Conservation (phyloP, 2,888 invertebrate species). For the Cantharis flavilabris region DNA sequence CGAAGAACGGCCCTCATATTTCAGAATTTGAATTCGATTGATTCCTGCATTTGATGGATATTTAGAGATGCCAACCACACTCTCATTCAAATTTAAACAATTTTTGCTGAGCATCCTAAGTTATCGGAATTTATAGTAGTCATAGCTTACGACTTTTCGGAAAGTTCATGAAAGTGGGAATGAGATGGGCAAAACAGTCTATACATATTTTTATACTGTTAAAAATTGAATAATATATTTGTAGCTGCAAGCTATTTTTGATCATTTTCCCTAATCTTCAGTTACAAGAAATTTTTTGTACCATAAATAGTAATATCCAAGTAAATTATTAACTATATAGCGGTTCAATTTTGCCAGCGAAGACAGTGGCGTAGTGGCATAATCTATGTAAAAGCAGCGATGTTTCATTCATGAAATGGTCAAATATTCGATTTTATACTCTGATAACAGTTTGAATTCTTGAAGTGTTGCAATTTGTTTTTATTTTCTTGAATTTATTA, state of each 20-base stretch:
- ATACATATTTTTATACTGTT: not conserved
- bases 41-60: not conserved
- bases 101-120: not conserved
- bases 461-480: too few relatives aligned
- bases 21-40: not conserved
- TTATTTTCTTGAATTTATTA: too few relatives aligned
- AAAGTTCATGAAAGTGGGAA: not conserved
- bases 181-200: not conserved
- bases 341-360: too few relatives aligned
- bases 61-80: not conserved
- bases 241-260: not conserved
- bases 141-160: not conserved
- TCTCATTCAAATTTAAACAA: not conserved
- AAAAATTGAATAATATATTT: not conserved
- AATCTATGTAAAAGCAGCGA: too few relatives aligned
- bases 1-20: not conserved
- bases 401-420: too few relatives aligned
- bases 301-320: too few relatives aligned
- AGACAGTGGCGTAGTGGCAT: too few relatives aligned
- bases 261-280: too few relatives aligned
- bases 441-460: too few relatives aligned
- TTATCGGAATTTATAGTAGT: not conserved
- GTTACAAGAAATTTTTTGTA: too few relatives aligned
- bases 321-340: too few relatives aligned
- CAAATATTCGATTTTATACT: too few relatives aligned